Evolutionary conservation across 2,113 vertebrate species (phyloP).

Genomic region (Ammospiza nelsoni): DNA sequence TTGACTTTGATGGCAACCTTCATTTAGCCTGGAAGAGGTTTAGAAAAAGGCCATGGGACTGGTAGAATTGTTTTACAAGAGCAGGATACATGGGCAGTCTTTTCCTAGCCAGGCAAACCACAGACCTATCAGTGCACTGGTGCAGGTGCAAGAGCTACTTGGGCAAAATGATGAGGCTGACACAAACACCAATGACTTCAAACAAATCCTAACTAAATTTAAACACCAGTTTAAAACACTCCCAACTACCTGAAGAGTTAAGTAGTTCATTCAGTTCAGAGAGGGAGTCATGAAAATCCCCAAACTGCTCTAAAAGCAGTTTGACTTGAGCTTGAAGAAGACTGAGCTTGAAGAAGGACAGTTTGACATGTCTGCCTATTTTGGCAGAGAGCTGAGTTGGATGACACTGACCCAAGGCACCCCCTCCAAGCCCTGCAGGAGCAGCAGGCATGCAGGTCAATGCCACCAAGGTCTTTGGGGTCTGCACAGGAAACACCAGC

Average conservation of each 20-base stretch:
- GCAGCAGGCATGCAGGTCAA: background rate
- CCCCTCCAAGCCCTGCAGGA: background rate
- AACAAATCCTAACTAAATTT: background rate
- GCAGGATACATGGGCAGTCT: background rate
- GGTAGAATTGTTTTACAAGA: background rate
- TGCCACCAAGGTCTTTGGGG: background rate
- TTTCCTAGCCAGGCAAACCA: background rate
- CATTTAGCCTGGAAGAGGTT: background rate
- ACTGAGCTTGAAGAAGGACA: background rate
- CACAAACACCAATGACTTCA: background rate
- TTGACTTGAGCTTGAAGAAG: background rate
- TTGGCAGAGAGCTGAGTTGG: background rate
- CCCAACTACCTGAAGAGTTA: background rate
- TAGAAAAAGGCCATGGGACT: background rate
- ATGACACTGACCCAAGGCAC: background rate
- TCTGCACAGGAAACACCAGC: background rate
- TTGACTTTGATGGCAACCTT: background rate
- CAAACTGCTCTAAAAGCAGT: background rate
- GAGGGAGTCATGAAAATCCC: accelerated
- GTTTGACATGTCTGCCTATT: background rate
- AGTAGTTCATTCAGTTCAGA: background rate
- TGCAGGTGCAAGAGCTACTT: background rate
- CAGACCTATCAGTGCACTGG: background rate
- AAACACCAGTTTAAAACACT: background rate
- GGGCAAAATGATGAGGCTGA: background rate